Percentiles rank a stretch among this genome's conserved stretches.
These are phyloP conservation scores for Ephydatia muelleri DNA, from an alignment of 37 sponge, comb jelly and placozoan genomes.

Conservation along the genomic window DNA sequence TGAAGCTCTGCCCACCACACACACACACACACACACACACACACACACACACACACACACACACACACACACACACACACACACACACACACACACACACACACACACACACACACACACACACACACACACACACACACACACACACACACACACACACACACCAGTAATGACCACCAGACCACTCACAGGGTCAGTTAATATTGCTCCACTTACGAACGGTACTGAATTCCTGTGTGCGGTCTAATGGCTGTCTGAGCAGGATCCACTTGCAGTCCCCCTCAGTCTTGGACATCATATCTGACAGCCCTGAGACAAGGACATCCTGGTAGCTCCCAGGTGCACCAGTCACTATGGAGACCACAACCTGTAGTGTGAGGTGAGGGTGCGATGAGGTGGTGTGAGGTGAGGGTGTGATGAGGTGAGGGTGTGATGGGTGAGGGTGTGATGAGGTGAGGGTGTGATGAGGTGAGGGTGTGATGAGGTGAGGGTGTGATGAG, in stretches of 20 bases:
- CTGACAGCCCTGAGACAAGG: background rate
- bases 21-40: constrained; percentile 18
- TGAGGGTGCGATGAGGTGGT: no score
- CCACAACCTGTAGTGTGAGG: background rate
- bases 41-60: constrained; percentile 18
- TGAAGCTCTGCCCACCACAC: background rate
- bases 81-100: constrained; percentile 43
- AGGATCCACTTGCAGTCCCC: background rate
- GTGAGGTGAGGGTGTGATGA: no score
- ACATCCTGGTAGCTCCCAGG: background rate
- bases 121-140: constrained; percentile 51
- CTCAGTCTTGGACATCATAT: background rate
- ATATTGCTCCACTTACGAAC: background rate
- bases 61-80: constrained; percentile 32
- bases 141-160: constrained; percentile 57
- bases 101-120: constrained; percentile 51
- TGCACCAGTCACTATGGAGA: background rate
- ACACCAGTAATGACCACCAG: no score
- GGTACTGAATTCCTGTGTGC: background rate
- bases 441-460: background rate
- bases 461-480: background rate
- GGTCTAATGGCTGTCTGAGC: background rate
- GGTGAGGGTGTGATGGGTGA: no score
- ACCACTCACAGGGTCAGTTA: no score
- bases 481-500: no score